A percentile compares a stretch with the other conserved stretches of the same genome.
These are phyloP conservation scores for Acanthosepion esculentum DNA, from an alignment of 2,888 invertebrate genomes.

Conservation along the genomic window DNA sequence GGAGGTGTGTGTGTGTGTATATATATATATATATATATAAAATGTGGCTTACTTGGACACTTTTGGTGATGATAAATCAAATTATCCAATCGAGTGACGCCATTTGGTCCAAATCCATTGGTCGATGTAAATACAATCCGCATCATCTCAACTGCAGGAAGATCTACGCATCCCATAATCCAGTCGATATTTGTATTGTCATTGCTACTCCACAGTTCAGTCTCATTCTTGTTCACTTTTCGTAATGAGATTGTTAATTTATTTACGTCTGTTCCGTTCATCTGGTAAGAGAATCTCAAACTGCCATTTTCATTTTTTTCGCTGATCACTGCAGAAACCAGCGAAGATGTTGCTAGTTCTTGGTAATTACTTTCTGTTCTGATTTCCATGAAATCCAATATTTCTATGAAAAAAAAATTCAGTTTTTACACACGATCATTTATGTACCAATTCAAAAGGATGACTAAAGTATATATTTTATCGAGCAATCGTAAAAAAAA, in stretches of 20 bases:
- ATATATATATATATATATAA: neutral
- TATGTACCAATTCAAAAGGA: too few species aligned
- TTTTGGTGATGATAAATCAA: neutral
- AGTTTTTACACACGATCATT: too few species aligned
- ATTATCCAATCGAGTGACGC: neutral
- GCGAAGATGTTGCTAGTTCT: neutral
- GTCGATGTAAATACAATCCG: neutral
- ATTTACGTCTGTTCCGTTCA: neutral
- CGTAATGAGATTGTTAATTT: neutral
- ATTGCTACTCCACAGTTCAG: neutral
- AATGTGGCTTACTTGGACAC: neutral
- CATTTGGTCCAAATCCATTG: neutral
- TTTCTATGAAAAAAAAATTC: neutral
- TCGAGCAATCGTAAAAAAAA: too few species aligned
- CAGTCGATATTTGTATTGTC: neutral
- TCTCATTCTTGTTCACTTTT: neutral
- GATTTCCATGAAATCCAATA: neutral
- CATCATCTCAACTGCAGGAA: neutral
- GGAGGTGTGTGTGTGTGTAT: too few species aligned
- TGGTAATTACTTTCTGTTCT: neutral
- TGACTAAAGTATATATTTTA: too few species aligned
- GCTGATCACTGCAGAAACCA: neutral
- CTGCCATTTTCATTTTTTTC: neutral
- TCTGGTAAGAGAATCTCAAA: slow-evolving; percentile 34
- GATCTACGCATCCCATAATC: neutral